Conservation (phyloP, 2,888 invertebrate genomes). For the Drosophila borborema region DNA sequence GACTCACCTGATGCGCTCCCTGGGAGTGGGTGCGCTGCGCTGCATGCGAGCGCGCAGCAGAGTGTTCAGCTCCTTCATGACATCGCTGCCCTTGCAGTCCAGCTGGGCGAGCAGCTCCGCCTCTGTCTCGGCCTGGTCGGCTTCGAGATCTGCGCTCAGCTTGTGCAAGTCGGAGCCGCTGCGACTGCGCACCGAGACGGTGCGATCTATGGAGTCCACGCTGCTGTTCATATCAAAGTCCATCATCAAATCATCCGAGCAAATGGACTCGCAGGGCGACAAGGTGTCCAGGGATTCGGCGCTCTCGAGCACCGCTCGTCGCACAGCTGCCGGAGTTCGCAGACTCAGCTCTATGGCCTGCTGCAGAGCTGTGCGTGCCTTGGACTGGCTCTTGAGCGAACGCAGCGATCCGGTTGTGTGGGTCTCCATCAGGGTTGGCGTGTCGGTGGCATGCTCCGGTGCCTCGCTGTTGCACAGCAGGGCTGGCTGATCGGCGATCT, state of each 20-base stretch:
- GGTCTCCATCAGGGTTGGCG: constrained; percentile 84
- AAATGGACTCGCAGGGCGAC: constrained; percentile 93
- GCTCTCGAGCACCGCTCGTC: constrained; percentile 86
- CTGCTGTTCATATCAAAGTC: constrained; percentile 89
- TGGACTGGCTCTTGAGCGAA: constrained; percentile 79
- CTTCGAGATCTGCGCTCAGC: constrained; percentile 82
- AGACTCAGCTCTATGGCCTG: constrained; percentile 85
- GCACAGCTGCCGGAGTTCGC: constrained; percentile 83
- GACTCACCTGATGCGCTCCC: constrained; percentile 81
- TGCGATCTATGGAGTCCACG: constrained; percentile 85
- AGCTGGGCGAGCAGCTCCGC: constrained; percentile 86
- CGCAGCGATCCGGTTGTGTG: constrained; percentile 84
- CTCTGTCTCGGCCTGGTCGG: constrained; percentile 81
- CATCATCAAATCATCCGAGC: constrained; percentile 95
- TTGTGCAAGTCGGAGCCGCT: constrained; percentile 86
- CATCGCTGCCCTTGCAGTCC: constrained; percentile 86
- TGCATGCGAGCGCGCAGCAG: constrained; percentile 85
- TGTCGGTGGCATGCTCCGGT: constrained; percentile 83
- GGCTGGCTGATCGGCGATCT: constrained; percentile 96
- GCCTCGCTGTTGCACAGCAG: constrained; percentile 90
- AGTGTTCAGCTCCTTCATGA: constrained; percentile 87
- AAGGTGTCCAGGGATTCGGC: constrained; percentile 92
- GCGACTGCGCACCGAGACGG: constrained; percentile 83
- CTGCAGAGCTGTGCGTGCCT: constrained; percentile 82
- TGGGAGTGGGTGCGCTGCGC: constrained; percentile 53